These are phyloP conservation scores for Archaeoteleia sp. DNA, from an alignment of 2,888 invertebrate species.

Conservation along the genomic window DNA sequence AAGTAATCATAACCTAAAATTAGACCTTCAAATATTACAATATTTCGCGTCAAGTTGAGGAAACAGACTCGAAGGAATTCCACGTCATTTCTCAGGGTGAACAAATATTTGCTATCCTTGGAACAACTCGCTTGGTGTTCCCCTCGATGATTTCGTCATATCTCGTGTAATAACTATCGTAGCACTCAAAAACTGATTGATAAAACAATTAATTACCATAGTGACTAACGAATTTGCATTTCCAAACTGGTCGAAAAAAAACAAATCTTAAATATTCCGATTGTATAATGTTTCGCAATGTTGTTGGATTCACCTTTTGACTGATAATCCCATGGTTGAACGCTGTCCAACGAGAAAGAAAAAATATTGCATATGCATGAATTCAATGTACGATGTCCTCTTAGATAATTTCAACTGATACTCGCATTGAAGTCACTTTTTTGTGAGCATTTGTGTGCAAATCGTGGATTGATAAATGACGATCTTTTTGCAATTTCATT, in stretches of 20 bases:
- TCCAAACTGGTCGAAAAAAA: background rate
- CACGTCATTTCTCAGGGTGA: slow-evolving; percentile 4
- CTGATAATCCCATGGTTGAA: too few species aligned
- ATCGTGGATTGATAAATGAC: slow-evolving; percentile 20
- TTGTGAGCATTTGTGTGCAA: slow-evolving; percentile 27
- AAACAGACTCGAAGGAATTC: slow-evolving; percentile 8
- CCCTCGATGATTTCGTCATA: too few species aligned
- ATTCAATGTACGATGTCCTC: slow-evolving; percentile 12
- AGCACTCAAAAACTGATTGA: background rate
- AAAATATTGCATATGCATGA: slow-evolving; percentile 26
- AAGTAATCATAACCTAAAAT: slow-evolving; percentile 4
- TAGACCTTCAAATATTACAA: background rate
- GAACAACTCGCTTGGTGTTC: slow-evolving; percentile 1
- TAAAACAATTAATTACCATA: background rate
- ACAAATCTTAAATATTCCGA: too few species aligned
- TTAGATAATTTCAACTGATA: slow-evolving; percentile 24
- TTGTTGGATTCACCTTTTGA: too few species aligned
- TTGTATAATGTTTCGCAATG: too few species aligned
- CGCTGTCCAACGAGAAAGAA: slow-evolving; percentile 10
- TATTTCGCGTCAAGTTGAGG: slow-evolving; percentile 1
- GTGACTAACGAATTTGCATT: background rate
- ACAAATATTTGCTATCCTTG: slow-evolving; percentile 21
- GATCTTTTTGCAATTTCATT: slow-evolving; percentile 15
- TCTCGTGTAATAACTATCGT: background rate
- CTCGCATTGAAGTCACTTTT: too few species aligned